Base-by-base conservation (phyloP, 2,888 invertebrate species). In the Eupithecia vulgata region DNA sequence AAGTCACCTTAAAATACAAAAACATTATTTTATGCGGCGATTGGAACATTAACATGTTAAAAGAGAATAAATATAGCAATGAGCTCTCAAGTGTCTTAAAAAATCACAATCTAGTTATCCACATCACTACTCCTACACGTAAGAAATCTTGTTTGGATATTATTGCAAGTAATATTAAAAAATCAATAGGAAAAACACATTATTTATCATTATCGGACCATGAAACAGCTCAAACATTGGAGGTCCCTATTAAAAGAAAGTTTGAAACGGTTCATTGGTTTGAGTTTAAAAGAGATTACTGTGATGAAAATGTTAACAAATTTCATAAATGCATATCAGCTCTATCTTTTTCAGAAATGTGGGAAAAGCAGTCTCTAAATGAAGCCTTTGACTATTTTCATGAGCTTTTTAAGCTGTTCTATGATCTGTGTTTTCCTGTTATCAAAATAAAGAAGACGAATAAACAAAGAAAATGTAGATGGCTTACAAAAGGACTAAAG, bases 21-120 rank as follows among this genome's bases (percentile, higher is more conserved):
- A 64, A 7, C 5, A 61, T 61, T 5, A 61, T 61, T 5, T 61
- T 61, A 61, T 61, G 61, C 34, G 61, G 61, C 7, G 64, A 64
- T n/a, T 64, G 64, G 64, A 64, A 64, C n/a, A 64, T 64, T 37
- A 37, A 64, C 21, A 35, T 40, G 7, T 6, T 64, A 37, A 64
- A 35, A 64, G n/a, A 10, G 3, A 64, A 64, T 64, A 64, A 64
- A 37, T 37, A 64, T 7, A 64, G 64, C 17, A 5, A 64, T 15
- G 35, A 64, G n/a, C 37, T 64, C 1, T 35, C 8, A 35, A 64
- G 64, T n/a, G 40, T 64, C n/a, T 64, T 40, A 37, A 64, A 61
- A 61, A 61, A 61, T 34, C 13, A 34, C 6, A 61, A 61, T 35
- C 1, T 61, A 2, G 30, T 35, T n/a, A 40, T 35, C 8, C 40